Base-by-base conservation (phyloP, 2,797 vertebrate genomes). In the Balearica regulorum region DNA sequence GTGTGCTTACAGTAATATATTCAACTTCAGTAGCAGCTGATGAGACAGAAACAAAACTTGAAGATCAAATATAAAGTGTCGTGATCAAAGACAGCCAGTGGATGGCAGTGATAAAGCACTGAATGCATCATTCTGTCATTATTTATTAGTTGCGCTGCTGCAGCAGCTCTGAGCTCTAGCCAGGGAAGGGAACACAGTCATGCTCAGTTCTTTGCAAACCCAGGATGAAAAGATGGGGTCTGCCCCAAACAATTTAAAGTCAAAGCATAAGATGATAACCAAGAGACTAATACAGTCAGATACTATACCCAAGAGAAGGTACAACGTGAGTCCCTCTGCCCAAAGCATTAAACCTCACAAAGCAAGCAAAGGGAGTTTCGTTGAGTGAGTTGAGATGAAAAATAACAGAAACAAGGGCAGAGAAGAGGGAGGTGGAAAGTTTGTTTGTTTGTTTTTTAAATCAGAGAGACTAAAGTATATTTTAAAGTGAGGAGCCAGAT, bases 21-120 rank as follows among this genome's bases (percentile, higher is more conserved):
- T 87, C 19, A 31, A 53, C 22, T 85, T 86, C 37, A 61, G 21
- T 29, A 66, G 28, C 24, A 80, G 24, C 44, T 60, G n/a, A 49
- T 37, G 46, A 46, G 70, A 77, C 18, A 51, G 60, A 85, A 65
- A 4, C 31, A 69, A 24, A 64, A 60, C 22, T 37, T 92, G 37
- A 37, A 37, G 37, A 37, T 81, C 22, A 68, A 84, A 55, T 57
- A 6, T 16, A 10, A 41, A 35, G n/a, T 76, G 83, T 76, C 7
- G 1, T 80, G 20, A 48, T 41, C n/a, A 69, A 68, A 83, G 41
- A 28, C 18, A 66, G 48, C 55, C 91, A 83, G 71, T 20, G 54
- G 93, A 86, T 83, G 85, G 83, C 90, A 93, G 79, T 75, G 77
- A 31, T 80, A 14, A 80, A 79, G 22, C 76, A 69, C 37, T 33